These are phyloP conservation scores for Lepisosteus oculatus DNA, from an alignment of 2,113 vertebrate species.

Conservation along the genomic window DNA sequence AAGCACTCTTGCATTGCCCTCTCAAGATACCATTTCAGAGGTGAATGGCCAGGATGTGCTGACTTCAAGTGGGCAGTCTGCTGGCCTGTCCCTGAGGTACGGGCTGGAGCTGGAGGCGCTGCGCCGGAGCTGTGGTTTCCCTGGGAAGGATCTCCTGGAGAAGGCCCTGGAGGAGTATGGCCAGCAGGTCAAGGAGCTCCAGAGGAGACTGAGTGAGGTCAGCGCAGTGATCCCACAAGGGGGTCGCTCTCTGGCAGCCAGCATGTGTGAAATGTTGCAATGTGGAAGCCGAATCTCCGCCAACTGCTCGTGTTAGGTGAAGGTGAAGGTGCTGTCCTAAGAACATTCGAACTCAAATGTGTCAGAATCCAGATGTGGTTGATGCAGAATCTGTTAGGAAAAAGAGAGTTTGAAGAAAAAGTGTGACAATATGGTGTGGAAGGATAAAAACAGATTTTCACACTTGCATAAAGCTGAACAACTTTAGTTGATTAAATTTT, in stretches of 20 bases:
- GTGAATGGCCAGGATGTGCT: conserved; percentile 22
- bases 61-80: too few relatives aligned
- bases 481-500: too few relatives aligned
- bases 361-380: neutral
- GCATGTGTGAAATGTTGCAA: neutral
- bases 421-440: too few relatives aligned
- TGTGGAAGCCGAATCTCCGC: neutral
- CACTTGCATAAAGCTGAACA: too few relatives aligned
- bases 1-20: conserved; percentile 43
- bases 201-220: conserved; percentile 58
- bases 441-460: too few relatives aligned
- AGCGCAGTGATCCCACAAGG: conserved; percentile 16
- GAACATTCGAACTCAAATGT: neutral
- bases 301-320: neutral
- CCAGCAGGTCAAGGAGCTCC: conserved; percentile 52
- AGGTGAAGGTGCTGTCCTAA: neutral
- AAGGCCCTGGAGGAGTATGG: conserved; percentile 52
- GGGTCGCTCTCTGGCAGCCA: conserved; percentile 9
- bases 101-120: conserved; percentile 27
- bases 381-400: neutral
- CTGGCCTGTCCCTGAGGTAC: conserved; percentile 15
- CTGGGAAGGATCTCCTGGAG: conserved; percentile 46
- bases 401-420: neutral
- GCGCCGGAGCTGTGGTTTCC: conserved; percentile 23
- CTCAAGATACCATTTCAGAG: conserved; percentile 25